These are phyloP conservation scores for Cottus gobio DNA, from an alignment of 2,113 vertebrate species.

Conservation along the genomic window DNA sequence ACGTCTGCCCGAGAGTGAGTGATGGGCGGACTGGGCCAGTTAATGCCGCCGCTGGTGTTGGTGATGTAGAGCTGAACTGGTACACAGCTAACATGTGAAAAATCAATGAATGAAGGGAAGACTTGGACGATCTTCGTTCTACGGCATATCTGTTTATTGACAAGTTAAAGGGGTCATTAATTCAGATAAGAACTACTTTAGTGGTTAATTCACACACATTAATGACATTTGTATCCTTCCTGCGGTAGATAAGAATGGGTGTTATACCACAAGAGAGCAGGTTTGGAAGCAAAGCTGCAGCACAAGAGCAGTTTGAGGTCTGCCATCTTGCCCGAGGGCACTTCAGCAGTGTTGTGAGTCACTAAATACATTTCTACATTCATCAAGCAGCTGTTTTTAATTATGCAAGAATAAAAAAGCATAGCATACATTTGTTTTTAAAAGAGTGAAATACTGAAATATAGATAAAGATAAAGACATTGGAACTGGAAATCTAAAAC, in stretches of 20 bases:
- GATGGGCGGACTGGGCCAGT: slow-evolving; percentile 11
- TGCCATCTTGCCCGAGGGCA: background rate
- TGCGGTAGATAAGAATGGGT: background rate
- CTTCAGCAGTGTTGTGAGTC: background rate
- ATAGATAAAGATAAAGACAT: background rate
- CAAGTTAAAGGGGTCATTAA: background rate
- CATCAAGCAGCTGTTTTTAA: background rate
- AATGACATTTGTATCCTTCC: background rate
- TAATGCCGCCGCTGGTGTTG: slow-evolving; percentile 5
- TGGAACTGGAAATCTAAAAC: background rate
- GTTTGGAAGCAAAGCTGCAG: background rate
- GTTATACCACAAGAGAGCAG: background rate
- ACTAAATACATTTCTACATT: background rate
- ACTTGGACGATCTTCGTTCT: background rate
- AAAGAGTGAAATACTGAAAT: background rate
- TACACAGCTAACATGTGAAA: slow-evolving; percentile 7
- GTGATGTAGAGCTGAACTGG: slow-evolving; percentile 7
- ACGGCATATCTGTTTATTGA: background rate
- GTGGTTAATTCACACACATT: background rate
- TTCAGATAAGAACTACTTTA: background rate
- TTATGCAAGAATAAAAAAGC: background rate
- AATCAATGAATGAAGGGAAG: slow-evolving; percentile 32
- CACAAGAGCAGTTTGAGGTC: background rate
- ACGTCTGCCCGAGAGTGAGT: slow-evolving; percentile 10
- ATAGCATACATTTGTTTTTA: background rate